Percentiles rank a stretch among this genome's conserved stretches.
phyloP scores from a whole-genome alignment of 2,888 invertebrate species.

The Taphrorychus bicolor region DNA sequence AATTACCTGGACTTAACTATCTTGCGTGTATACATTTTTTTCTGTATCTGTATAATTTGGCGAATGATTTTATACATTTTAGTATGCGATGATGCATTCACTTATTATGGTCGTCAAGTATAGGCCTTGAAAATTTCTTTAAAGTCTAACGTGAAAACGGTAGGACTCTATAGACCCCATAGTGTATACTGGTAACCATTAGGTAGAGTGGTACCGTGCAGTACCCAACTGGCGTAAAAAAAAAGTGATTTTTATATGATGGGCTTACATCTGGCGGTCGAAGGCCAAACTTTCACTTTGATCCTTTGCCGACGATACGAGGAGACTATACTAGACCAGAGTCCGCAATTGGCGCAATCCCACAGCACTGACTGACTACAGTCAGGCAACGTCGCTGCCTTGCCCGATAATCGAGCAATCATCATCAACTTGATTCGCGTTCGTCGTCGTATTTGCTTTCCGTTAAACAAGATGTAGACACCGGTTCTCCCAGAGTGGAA shows the following conservation, averaged over 20 bases:
- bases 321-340: neutral
- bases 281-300: neutral
- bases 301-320: neutral
- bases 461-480: constrained; percentile 43
- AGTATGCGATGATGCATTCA: too few relatives aligned
- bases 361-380: neutral
- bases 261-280: neutral
- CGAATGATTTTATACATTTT: too few relatives aligned
- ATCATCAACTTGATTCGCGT: neutral
- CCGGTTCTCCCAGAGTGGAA: constrained; percentile 33
- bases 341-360: neutral
- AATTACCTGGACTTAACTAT: too few relatives aligned
- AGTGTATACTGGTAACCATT: neutral
- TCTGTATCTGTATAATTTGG: too few relatives aligned
- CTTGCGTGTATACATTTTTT: too few relatives aligned
- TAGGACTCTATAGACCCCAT: too few relatives aligned
- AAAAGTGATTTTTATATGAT: neutral
- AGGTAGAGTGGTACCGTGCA: neutral
- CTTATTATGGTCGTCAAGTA: too few relatives aligned
- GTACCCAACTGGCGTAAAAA: neutral
- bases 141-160: too few relatives aligned
- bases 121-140: too few relatives aligned
- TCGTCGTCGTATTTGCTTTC: constrained; percentile 28
- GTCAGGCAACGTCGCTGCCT: neutral
- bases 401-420: neutral